Base-by-base conservation (phyloP, 1,140 invertebrate genomes). In the Trichogramma pretiosum region DNA sequence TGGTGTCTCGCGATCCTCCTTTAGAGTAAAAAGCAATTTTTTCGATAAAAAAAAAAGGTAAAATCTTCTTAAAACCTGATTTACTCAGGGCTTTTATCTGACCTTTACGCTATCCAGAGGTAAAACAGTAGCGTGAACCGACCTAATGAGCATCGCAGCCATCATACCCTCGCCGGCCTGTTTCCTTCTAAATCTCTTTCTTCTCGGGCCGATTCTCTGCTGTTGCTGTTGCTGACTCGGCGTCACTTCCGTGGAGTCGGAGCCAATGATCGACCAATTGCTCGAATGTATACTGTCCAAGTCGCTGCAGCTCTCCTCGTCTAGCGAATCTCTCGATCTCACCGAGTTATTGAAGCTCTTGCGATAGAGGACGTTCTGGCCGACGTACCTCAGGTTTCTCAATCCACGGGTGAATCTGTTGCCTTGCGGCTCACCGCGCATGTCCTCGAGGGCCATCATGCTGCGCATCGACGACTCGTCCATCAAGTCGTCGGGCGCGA, bases 101-200 rank as follows among this genome's bases (percentile, higher is more conserved):
- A 34, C 49, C 28, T 63, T 70, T 5, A 79, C 76, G 41, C 74
- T 74, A 30, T 78, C 77, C 7, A 83, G 59, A 10, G 61, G 57
- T 18, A 61, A 42, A 50, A 55, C 46, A 8, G 73, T 79, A n/a
- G 73, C 76, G 36, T 80, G 78, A 5, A 83, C 73, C 5, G 80
- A 81, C 49, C 77, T 68, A 2, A 81, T 81, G 17, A 84, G 61
- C 43, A 81, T 70, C 9, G 80, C 77, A 2, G 78, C 79, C 73
- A 83, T 81, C 2, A 71, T 66, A 56, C 80, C 75, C 46, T 73
- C 76, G 37, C 65, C 60, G 8, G 65, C 67, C 55, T 78, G 78
- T n/a, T 72, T 68, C 44, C 79, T 75, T 23, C 65, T 72, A 3
- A 70, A 64, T 36, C 69, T 72, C 52, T 75, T 77, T 13, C 61